Evolutionary conservation across 2,888 invertebrate genomes (phyloP).

Genomic region (Apamea sordens): DNA sequence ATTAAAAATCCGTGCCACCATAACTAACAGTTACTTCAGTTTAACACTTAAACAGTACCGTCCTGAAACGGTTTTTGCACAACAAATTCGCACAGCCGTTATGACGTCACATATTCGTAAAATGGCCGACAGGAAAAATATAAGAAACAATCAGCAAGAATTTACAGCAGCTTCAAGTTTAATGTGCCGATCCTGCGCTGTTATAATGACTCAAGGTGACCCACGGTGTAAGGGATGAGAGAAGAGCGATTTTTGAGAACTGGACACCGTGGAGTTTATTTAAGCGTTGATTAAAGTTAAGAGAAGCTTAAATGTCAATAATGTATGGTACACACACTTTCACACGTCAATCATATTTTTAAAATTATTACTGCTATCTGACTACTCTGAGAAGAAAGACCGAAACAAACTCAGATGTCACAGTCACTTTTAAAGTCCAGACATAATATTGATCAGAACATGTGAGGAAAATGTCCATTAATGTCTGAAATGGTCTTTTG

Average conservation of each 20-base stretch:
- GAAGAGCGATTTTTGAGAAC: slow-evolving; percentile 25
- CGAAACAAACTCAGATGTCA: too few relatives aligned
- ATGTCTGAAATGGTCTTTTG: too few relatives aligned
- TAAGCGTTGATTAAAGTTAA: not conserved
- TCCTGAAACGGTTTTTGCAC: slow-evolving; percentile 43
- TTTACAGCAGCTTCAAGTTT: slow-evolving; percentile 83
- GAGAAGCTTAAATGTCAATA: too few relatives aligned
- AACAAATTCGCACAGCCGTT: slow-evolving; percentile 57
- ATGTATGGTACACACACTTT: too few relatives aligned
- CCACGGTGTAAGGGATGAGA: slow-evolving; percentile 51
- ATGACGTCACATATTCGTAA: slow-evolving; percentile 59
- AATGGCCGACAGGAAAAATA: slow-evolving; percentile 63
- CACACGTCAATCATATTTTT: too few relatives aligned
- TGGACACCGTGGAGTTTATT: not conserved
- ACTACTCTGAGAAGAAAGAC: too few relatives aligned
- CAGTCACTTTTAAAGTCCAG: too few relatives aligned
- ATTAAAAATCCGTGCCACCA: slow-evolving; percentile 24
- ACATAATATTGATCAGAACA: too few relatives aligned
- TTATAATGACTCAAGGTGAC: slow-evolving; percentile 80
- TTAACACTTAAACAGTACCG: slow-evolving; percentile 18
- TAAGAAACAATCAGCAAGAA: slow-evolving; percentile 81
- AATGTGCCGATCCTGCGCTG: slow-evolving; percentile 81
- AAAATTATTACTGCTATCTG: too few relatives aligned
- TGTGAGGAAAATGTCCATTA: too few relatives aligned
- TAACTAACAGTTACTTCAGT: slow-evolving; percentile 27